These are phyloP conservation scores for Erythrocebus patas DNA, from an alignment of 2,113 vertebrate genomes.

Conservation along the genomic window DNA sequence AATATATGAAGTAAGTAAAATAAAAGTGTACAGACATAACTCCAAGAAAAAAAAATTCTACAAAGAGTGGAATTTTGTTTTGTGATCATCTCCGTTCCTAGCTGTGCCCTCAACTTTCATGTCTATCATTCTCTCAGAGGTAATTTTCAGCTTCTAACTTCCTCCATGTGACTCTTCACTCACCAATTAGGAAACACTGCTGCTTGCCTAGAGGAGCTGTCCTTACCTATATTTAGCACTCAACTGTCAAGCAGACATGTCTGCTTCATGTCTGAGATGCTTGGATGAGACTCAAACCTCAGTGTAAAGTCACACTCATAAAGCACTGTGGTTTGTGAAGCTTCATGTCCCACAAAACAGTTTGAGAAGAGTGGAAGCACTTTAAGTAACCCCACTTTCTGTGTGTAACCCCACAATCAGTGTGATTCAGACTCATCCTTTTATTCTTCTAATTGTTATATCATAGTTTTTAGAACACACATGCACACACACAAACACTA, in stretches of 20 bases:
- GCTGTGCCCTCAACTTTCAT: background rate
- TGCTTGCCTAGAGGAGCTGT: background rate
- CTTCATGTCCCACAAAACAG: background rate
- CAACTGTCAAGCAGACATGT: background rate
- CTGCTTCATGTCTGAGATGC: background rate
- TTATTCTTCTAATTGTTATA: background rate
- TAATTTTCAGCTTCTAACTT: background rate
- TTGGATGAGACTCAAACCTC: background rate
- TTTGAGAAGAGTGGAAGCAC: background rate
- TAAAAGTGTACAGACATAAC: background rate
- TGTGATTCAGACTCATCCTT: background rate
- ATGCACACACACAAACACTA: background rate
- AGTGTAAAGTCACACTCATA: background rate
- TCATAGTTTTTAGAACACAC: background rate
- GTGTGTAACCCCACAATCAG: no score
- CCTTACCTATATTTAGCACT: background rate
- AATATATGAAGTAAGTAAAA: background rate
- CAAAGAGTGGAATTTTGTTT: background rate
- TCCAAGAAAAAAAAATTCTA: background rate
- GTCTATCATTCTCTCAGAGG: background rate
- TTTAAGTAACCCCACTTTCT: background rate
- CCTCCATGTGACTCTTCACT: background rate
- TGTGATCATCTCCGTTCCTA: background rate
- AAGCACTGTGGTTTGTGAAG: background rate
- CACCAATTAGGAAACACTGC: background rate